Percentiles rank a stretch among this genome's conserved stretches.
Evolutionary conservation across 2,113 vertebrate genomes (phyloP).

Genomic region (Alouatta palliata): DNA sequence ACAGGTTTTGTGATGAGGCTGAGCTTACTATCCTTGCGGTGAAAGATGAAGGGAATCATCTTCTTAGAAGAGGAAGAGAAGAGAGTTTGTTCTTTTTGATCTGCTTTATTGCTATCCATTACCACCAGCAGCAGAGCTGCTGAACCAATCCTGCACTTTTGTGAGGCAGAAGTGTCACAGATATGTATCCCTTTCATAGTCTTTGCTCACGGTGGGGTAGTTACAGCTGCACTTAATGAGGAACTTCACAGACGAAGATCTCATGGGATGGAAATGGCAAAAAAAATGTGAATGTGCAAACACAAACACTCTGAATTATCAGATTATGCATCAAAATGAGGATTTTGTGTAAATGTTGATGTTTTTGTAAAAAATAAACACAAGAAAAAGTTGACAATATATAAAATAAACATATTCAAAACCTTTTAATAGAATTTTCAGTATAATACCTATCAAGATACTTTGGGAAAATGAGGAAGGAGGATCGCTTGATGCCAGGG

Average conservation of each 20-base stretch:
- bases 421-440: neutral
- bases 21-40: neutral
- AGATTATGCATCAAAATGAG: neutral
- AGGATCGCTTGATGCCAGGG: neutral
- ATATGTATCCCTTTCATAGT: neutral
- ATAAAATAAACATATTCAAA: neutral
- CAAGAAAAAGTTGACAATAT: neutral
- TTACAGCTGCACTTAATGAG: rapidly evolving
- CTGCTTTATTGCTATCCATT: neutral
- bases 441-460: neutral
- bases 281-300: neutral
- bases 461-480: neutral
- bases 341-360: neutral
- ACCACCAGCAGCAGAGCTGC: neutral
- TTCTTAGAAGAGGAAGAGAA: neutral
- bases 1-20: neutral
- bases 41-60: neutral
- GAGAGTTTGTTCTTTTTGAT: neutral
- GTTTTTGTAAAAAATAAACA: neutral
- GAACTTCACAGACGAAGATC: neutral
- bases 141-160: neutral
- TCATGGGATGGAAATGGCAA: neutral
- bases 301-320: neutral
- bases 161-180: neutral
- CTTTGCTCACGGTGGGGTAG: neutral